Evolutionary conservation across 53 echinoderm and acorn worm genomes (phyloP).

Genomic region (Henricia sp.): DNA sequence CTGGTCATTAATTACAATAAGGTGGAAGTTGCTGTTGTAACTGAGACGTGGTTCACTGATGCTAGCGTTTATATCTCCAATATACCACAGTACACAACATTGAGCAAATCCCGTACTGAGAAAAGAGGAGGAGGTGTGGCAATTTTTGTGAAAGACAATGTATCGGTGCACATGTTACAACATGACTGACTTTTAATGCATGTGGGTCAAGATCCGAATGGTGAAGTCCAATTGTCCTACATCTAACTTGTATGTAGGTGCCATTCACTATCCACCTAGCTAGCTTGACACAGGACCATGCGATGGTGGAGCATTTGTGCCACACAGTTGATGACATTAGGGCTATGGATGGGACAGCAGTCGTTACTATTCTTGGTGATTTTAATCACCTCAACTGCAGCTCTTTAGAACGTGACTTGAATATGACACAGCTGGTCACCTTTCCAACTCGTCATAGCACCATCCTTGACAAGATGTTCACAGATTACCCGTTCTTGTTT

Average conservation of each 20-base stretch:
- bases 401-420: not conserved
- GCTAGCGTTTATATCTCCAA: not conserved
- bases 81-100: not conserved
- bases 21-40: not conserved
- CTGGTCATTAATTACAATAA: not conserved
- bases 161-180: not conserved
- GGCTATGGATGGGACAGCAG: constrained; percentile 9
- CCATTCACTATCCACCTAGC: constrained; percentile 31
- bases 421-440: constrained; percentile 17
- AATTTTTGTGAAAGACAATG: not conserved
- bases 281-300: not conserved
- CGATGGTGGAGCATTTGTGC: not conserved
- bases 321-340: constrained; percentile 1
- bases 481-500: not conserved
- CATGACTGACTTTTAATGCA: constrained; percentile 14
- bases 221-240: not conserved
- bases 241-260: not conserved
- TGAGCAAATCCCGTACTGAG: not conserved
- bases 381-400: constrained; percentile 18
- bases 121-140: constrained; percentile 24
- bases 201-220: constrained; percentile 13
- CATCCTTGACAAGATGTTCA: constrained; percentile 27
- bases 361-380: constrained; percentile 2
- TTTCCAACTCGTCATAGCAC: constrained; percentile 10
- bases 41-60: constrained; percentile 1